These are phyloP conservation scores for Limnothrissa miodon DNA, from an alignment of 2,113 vertebrate species.

Conservation along the genomic window DNA sequence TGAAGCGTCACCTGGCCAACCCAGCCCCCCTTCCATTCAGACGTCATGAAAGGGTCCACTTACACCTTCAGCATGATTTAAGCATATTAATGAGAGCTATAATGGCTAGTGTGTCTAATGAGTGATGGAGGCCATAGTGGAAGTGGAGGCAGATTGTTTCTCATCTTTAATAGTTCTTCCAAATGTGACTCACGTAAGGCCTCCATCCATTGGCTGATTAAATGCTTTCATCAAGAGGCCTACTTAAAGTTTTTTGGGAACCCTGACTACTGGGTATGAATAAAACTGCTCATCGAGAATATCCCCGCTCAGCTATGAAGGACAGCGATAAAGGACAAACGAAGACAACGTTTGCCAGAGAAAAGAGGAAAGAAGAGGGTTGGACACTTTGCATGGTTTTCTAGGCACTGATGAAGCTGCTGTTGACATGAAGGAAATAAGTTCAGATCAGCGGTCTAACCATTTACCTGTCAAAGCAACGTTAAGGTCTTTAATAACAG, in stretches of 20 bases:
- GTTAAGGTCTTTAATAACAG: background rate
- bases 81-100: background rate
- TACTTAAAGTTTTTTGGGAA: conserved; percentile 38
- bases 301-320: conserved; percentile 21
- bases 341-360: conserved; percentile 20
- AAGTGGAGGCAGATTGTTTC: conserved; percentile 46
- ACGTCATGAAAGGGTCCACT: background rate
- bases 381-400: conserved; percentile 39
- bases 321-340: conserved; percentile 20
- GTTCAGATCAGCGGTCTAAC: background rate
- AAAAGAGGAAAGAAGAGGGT: conserved; percentile 17
- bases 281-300: conserved; percentile 51
- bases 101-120: background rate
- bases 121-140: background rate
- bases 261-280: conserved; percentile 46
- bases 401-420: background rate
- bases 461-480: background rate
- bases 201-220: conserved; percentile 65
- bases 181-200: conserved; percentile 48
- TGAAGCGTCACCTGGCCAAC: background rate
- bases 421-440: background rate
- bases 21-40: conserved; percentile 39
- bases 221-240: conserved; percentile 54
- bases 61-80: background rate
- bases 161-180: conserved; percentile 44